A percentile compares a stretch with the other conserved stretches of the same genome.
phyloP scores from a whole-genome alignment of 2,113 vertebrate genomes.

The Onychostruthus taczanowskii region DNA sequence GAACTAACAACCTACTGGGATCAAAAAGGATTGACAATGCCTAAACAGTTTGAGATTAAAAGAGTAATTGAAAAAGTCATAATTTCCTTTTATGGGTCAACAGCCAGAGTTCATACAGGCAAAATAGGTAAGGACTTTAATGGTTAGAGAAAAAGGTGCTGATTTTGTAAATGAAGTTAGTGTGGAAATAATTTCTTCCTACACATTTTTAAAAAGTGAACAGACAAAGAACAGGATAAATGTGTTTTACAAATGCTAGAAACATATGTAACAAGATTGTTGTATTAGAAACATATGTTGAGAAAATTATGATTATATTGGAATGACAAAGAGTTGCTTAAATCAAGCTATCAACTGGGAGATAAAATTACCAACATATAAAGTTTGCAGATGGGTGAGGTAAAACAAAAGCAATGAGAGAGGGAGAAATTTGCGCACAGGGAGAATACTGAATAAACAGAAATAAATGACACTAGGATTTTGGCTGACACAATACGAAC shows the following conservation, averaged over 20 bases:
- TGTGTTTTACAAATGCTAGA: slow-evolving; percentile 40
- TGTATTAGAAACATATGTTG: slow-evolving; percentile 64
- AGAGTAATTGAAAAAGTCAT: background rate
- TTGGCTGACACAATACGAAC: slow-evolving; percentile 5
- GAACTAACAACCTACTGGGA: background rate
- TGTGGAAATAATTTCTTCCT: background rate
- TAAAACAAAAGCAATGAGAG: slow-evolving; percentile 35
- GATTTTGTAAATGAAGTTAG: slow-evolving; percentile 13
- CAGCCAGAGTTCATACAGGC: background rate
- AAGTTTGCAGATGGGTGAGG: slow-evolving; percentile 28
- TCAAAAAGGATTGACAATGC: background rate
- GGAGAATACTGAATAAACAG: slow-evolving; percentile 36
- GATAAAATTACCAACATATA: slow-evolving; percentile 45
- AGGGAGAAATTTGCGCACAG: background rate
- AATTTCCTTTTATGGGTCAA: background rate
- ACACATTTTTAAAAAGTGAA: background rate
- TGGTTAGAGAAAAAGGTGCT: background rate
- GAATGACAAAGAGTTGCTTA: slow-evolving; percentile 38
- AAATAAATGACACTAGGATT: slow-evolving; percentile 26
- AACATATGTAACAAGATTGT: slow-evolving; percentile 40
- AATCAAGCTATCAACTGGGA: slow-evolving; percentile 53
- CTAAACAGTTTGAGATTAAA: background rate
- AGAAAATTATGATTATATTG: slow-evolving; percentile 27
- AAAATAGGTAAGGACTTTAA: background rate
- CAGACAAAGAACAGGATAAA: slow-evolving; percentile 28